Evolutionary conservation across 1,140 invertebrate species (phyloP).

Genomic region (Himalopsyche phryganea): DNA sequence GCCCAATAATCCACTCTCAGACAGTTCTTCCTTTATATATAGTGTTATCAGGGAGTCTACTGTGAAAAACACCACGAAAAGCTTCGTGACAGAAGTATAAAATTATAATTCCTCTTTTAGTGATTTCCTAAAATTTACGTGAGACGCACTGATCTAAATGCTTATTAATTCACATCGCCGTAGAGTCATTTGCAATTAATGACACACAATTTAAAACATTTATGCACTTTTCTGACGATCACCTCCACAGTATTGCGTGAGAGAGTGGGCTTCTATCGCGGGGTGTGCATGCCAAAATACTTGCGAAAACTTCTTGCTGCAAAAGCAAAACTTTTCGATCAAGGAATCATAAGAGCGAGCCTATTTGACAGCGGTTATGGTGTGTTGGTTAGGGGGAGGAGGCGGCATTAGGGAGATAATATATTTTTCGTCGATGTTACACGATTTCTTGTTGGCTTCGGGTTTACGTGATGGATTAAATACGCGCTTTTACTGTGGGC

Average conservation of each 20-base stretch:
- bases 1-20: no score
- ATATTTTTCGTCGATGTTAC: slow-evolving; percentile 54
- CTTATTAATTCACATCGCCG: no score
- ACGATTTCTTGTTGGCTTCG: slow-evolving; percentile 54
- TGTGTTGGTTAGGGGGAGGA: slow-evolving; percentile 4
- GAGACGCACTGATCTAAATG: no score
- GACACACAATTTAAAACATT: slow-evolving; percentile 33
- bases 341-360: slow-evolving; percentile 33
- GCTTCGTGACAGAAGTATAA: no score
- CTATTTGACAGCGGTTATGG: slow-evolving; percentile 35
- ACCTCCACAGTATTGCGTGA: no score
- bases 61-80: no score
- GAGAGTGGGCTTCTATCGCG: no score
- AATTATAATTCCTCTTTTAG: no score
- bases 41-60: no score
- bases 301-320: slow-evolving; percentile 23
- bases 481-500: slow-evolving; percentile 14
- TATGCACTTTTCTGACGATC: slow-evolving; percentile 28
- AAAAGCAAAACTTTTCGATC: slow-evolving; percentile 34
- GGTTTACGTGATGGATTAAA: slow-evolving; percentile 56
- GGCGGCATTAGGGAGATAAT: slow-evolving; percentile 37
- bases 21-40: no score
- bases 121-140: no score
- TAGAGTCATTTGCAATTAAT: slow-evolving; percentile 31
- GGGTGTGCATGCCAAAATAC: slow-evolving; percentile 27